phyloP scores from a whole-genome alignment of 2,888 invertebrate genomes.

The Hypselothyrea guttata region DNA sequence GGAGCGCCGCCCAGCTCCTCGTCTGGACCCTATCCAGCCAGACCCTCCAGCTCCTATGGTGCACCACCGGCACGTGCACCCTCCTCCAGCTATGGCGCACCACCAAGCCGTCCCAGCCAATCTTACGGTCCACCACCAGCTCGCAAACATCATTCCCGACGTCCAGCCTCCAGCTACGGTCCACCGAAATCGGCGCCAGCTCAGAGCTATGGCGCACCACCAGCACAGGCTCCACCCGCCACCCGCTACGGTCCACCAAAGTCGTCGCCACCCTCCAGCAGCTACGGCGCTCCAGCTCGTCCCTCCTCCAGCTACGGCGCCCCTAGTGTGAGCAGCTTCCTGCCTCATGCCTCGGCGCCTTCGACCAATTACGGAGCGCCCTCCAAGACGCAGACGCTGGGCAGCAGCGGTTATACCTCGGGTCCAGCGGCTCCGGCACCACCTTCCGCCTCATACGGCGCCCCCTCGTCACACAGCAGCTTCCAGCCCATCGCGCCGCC shows the following conservation, averaged over 20 bases:
- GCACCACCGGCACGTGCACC: slow-evolving; percentile 61
- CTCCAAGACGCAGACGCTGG: slow-evolving; percentile 73
- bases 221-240: slow-evolving; percentile 68
- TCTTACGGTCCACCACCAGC: slow-evolving; percentile 78
- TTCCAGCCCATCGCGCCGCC: slow-evolving; percentile 43
- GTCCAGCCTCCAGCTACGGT: slow-evolving; percentile 84
- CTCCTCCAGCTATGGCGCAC: slow-evolving; percentile 68
- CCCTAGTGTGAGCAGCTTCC: slow-evolving; percentile 79
- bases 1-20: slow-evolving; percentile 71
- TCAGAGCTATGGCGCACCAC: slow-evolving; percentile 83
- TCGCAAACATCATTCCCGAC: slow-evolving; percentile 74
- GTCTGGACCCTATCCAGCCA: slow-evolving; percentile 64
- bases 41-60: slow-evolving; percentile 80
- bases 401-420: slow-evolving; percentile 65
- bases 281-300: slow-evolving; percentile 61
- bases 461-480: slow-evolving; percentile 55
- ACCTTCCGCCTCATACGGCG: slow-evolving; percentile 83
- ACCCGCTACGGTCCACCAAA: slow-evolving; percentile 68
- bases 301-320: slow-evolving; percentile 83
- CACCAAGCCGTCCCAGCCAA: slow-evolving; percentile 81
- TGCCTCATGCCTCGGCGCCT: slow-evolving; percentile 65
- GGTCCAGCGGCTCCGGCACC: slow-evolving; percentile 75
- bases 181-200: slow-evolving; percentile 55
- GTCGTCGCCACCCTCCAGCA: slow-evolving; percentile 55
- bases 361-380: slow-evolving; percentile 84